These are phyloP conservation scores for Bovichtus variegatus DNA, from an alignment of 2,797 vertebrate species.

Conservation along the genomic window DNA sequence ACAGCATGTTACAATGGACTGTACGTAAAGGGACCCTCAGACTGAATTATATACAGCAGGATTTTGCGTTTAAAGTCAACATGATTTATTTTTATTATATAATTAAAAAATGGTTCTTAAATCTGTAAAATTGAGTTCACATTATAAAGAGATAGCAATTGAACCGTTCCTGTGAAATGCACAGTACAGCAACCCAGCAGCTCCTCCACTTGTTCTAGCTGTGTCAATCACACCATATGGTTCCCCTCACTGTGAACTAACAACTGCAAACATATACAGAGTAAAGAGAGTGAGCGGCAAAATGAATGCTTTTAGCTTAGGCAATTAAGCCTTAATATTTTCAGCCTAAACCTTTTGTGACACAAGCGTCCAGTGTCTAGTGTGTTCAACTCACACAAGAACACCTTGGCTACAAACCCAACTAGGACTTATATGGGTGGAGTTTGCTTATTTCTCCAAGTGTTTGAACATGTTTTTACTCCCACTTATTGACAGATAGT, in stretches of 20 bases:
- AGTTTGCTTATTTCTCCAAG: background rate
- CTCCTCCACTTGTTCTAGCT: conserved; percentile 9
- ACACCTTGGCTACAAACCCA: conserved; percentile 17
- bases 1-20: conserved; percentile 10
- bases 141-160: background rate
- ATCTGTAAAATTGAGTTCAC: conserved; percentile 13
- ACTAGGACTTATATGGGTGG: background rate
- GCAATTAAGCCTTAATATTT: background rate
- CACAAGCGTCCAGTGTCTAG: background rate
- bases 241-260: background rate
- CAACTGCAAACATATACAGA: background rate
- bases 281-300: background rate
- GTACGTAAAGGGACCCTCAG: background rate
- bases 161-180: conserved; percentile 2
- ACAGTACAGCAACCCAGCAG: conserved; percentile 6
- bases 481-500: conserved; percentile 48
- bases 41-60: conserved; percentile 14
- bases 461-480: conserved; percentile 16
- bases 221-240: background rate
- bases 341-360: background rate
- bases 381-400: background rate
- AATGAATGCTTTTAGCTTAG: background rate
- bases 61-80: conserved; percentile 11
- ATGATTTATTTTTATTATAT: background rate
- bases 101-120: background rate